Conservation (phyloP, 1,140 invertebrate species). For the Zaprionus camerounensis region DNA sequence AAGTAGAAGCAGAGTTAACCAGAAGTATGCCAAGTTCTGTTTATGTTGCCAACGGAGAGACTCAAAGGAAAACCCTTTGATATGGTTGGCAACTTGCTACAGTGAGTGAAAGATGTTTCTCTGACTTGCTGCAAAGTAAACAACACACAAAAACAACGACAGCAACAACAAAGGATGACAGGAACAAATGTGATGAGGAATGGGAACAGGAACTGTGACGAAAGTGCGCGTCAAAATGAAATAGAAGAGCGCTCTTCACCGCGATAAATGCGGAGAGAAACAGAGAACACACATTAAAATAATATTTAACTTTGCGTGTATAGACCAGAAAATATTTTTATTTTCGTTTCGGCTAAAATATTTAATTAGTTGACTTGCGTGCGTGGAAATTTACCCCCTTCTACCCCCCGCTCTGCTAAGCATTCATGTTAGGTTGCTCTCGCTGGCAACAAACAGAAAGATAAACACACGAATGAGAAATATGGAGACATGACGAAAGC, state of each 20-base stretch:
- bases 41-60: conserved; percentile 26
- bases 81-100: conserved; percentile 20
- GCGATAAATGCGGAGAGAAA: conserved; percentile 17
- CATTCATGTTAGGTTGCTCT: background rate
- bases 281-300: conserved; percentile 23
- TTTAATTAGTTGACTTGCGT: conserved; percentile 63
- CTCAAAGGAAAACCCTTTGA: conserved; percentile 44
- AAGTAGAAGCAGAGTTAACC: background rate
- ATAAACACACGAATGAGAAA: conserved; percentile 61
- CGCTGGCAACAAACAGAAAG: conserved; percentile 51
- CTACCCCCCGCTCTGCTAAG: background rate
- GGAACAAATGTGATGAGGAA: background rate
- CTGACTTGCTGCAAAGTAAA: conserved; percentile 28
- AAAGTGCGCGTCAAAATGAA: conserved; percentile 15
- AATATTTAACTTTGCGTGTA: conserved; percentile 58
- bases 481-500: conserved; percentile 41
- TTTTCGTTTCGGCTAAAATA: conserved; percentile 68
- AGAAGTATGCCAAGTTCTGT: conserved; percentile 38
- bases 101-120: conserved; percentile 22
- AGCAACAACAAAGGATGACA: background rate
- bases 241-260: conserved; percentile 19
- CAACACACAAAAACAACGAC: conserved; percentile 17
- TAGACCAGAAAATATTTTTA: conserved; percentile 58
- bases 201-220: conserved; percentile 2
- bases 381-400: background rate